Conservation (phyloP, 2,888 invertebrate genomes). For the Lydus trimaculatus region DNA sequence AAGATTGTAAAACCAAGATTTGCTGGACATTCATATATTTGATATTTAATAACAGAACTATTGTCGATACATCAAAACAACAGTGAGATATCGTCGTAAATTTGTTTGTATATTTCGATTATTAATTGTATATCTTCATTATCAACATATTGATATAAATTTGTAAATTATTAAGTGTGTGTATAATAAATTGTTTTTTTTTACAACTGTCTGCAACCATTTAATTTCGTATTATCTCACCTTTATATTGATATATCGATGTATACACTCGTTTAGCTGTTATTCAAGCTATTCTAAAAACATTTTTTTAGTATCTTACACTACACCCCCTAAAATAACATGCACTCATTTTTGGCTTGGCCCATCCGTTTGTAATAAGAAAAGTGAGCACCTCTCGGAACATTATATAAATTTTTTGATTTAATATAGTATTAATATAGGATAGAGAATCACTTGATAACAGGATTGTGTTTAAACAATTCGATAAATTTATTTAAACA, state of each 20-base stretch:
- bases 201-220: too few species aligned
- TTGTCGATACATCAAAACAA: too few species aligned
- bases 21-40: constrained; percentile 33
- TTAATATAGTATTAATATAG: constrained; percentile 52
- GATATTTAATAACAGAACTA: constrained; percentile 49
- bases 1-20: constrained; percentile 26
- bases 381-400: constrained; percentile 58
- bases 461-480: constrained; percentile 27
- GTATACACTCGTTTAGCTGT: constrained; percentile 43
- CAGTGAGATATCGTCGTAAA: too few species aligned
- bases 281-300: constrained; percentile 37
- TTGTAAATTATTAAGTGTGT: too few species aligned
- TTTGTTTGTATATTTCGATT: too few species aligned
- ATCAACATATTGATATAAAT: too few species aligned
- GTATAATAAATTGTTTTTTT: too few species aligned
- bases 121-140: too few species aligned
- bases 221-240: too few species aligned
- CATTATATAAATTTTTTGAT: constrained; percentile 48
- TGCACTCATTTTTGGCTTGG: constrained; percentile 44
- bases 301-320: constrained; percentile 38
- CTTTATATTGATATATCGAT: too few species aligned
- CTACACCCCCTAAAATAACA: constrained; percentile 52
- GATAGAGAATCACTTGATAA: constrained; percentile 47
- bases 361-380: constrained; percentile 48
- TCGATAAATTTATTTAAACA: constrained; percentile 13